phyloP scores from a whole-genome alignment of 2,113 vertebrate genomes.

The Ariopsis seemanni region DNA sequence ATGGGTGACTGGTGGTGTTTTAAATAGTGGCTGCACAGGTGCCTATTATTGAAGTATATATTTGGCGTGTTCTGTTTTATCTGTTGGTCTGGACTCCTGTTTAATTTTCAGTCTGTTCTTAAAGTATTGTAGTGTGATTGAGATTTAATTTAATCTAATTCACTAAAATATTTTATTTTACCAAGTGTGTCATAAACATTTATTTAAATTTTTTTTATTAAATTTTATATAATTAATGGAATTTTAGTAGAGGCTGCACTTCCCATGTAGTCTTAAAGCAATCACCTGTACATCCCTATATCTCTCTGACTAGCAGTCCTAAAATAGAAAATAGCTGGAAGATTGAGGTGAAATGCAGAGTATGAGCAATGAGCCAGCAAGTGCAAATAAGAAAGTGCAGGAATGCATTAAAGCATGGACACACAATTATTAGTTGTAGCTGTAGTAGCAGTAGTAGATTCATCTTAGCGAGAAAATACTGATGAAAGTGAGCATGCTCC shows the following conservation, averaged over 20 bases:
- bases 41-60: neutral
- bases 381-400: neutral
- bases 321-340: neutral
- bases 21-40: neutral
- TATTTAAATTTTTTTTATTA: too few relatives aligned
- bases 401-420: too few relatives aligned
- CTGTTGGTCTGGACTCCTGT: neutral
- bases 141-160: neutral
- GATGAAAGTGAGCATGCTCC: neutral
- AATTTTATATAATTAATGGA: too few relatives aligned
- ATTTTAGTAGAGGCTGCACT: neutral
- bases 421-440: too few relatives aligned
- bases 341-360: neutral
- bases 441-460: too few relatives aligned
- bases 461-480: neutral
- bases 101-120: neutral
- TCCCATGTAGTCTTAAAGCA: neutral
- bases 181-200: neutral
- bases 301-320: neutral
- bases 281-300: neutral
- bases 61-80: too few relatives aligned
- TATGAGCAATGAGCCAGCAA: neutral
- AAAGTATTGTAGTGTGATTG: neutral
- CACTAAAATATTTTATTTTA: neutral
- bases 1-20: neutral